phyloP scores from a whole-genome alignment of 92 coral and sea anemone species.

The Muricea muricata region DNA sequence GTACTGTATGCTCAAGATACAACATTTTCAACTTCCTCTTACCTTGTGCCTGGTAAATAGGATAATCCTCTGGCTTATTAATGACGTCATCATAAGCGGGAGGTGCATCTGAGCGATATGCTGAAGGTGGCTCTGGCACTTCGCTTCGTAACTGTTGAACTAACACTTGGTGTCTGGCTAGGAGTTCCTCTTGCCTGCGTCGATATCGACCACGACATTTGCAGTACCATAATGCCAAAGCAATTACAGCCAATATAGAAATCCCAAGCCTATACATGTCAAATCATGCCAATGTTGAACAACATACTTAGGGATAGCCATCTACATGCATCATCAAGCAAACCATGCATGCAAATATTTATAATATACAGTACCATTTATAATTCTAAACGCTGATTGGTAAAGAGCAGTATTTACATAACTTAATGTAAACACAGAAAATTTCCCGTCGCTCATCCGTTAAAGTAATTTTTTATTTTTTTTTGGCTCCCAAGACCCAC shows the following conservation, averaged over 20 bases:
- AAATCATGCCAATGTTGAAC: too few species aligned
- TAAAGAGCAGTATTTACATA: too few species aligned
- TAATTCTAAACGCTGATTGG: too few species aligned
- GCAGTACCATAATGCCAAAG: constrained; percentile 21
- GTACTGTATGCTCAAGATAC: too few species aligned
- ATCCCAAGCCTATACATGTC: background rate
- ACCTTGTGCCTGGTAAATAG: constrained; percentile 26
- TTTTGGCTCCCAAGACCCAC: too few species aligned
- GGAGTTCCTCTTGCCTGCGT: background rate
- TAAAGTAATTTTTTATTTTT: too few species aligned
- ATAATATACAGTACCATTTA: too few species aligned
- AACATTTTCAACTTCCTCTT: background rate
- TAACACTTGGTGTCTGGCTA: background rate
- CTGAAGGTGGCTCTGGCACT: background rate
- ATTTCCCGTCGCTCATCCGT: too few species aligned
- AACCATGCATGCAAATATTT: too few species aligned
- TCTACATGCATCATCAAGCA: too few species aligned
- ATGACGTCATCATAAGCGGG: constrained; percentile 38
- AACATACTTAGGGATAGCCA: too few species aligned
- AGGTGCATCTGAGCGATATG: constrained; percentile 21
- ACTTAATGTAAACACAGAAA: too few species aligned
- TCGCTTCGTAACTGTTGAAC: background rate
- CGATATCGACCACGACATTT: constrained; percentile 19
- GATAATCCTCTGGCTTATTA: constrained; percentile 35
- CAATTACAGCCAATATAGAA: background rate